Conservation (phyloP, 2,113 vertebrate species). For the Agapornis roseicollis region DNA sequence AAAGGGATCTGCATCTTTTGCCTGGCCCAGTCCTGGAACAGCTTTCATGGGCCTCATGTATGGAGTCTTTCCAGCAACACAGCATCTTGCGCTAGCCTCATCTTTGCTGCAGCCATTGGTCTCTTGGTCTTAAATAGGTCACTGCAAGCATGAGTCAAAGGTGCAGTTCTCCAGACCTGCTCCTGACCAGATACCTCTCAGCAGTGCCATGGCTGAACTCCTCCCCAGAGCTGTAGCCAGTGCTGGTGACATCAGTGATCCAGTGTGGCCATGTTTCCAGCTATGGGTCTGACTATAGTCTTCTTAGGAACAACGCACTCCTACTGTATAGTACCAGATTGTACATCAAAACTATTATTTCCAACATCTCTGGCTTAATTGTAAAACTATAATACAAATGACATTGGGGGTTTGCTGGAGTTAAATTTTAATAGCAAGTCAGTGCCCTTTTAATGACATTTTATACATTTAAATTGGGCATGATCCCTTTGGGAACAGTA, state of each 20-base stretch:
- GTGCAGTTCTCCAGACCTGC: background rate
- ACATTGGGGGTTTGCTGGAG: conserved; percentile 53
- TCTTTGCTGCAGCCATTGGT: accelerated
- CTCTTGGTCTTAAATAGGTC: accelerated
- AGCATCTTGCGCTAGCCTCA: accelerated
- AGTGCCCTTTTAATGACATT: conserved; percentile 57
- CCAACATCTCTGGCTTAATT: conserved; percentile 14
- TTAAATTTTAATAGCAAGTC: conserved; percentile 52
- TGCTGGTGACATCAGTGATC: accelerated
- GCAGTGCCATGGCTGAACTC: accelerated
- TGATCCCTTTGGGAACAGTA: conserved; percentile 69
- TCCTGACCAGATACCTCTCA: accelerated
- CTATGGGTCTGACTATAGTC: background rate
- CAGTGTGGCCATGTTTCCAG: accelerated
- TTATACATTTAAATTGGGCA: conserved; percentile 66
- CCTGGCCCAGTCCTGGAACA: accelerated
- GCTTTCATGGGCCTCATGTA: accelerated
- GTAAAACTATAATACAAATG: conserved; percentile 44
- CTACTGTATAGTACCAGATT: conserved; percentile 20
- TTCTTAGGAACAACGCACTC: conserved; percentile 8
- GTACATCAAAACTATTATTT: conserved; percentile 28
- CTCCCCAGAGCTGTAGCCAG: accelerated
- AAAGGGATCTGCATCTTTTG: accelerated
- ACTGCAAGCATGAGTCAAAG: too few relatives aligned
- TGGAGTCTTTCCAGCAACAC: accelerated